Conservation (phyloP, 2,888 invertebrate species). For the Coecobrya sp. region DNA sequence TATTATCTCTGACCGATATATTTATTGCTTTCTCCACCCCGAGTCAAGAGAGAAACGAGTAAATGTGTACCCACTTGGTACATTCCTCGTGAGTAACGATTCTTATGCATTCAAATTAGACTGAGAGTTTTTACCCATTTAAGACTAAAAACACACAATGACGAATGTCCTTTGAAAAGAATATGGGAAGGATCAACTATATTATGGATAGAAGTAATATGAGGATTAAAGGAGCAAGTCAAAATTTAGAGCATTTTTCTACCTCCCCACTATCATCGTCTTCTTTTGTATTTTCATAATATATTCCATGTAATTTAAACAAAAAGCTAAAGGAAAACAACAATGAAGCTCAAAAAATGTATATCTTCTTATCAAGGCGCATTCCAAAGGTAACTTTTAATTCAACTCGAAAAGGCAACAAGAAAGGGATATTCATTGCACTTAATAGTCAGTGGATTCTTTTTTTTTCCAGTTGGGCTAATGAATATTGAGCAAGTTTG, state of each 20-base stretch:
- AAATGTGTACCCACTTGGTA: not conserved
- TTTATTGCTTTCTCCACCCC: slow-evolving; percentile 80
- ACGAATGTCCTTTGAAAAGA: slow-evolving; percentile 43
- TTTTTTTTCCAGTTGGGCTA: slow-evolving; percentile 49
- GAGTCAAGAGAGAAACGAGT: slow-evolving; percentile 52
- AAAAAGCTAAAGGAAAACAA: slow-evolving; percentile 19
- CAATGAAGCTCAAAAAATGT: not conserved
- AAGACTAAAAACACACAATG: slow-evolving; percentile 59
- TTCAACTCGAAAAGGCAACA: slow-evolving; percentile 14
- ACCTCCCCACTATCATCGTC: not conserved
- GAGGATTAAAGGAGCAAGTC: slow-evolving; percentile 5
- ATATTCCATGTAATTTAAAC: slow-evolving; percentile 50
- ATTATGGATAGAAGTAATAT: not conserved
- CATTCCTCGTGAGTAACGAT: slow-evolving; percentile 65
- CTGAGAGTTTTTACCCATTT: slow-evolving; percentile 64
- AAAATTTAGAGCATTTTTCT: slow-evolving; percentile 57
- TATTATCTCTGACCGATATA: slow-evolving; percentile 80
- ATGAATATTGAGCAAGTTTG: slow-evolving; percentile 77
- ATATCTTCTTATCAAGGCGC: slow-evolving; percentile 44
- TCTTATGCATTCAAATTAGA: slow-evolving; percentile 62
- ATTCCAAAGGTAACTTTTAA: slow-evolving; percentile 59
- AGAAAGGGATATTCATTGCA: slow-evolving; percentile 31
- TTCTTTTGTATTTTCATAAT: slow-evolving; percentile 33
- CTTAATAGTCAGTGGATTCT: slow-evolving; percentile 10
- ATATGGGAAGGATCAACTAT: slow-evolving; percentile 7